Conservation (phyloP, 2,888 invertebrate species). For the Nomada goodeniana region DNA sequence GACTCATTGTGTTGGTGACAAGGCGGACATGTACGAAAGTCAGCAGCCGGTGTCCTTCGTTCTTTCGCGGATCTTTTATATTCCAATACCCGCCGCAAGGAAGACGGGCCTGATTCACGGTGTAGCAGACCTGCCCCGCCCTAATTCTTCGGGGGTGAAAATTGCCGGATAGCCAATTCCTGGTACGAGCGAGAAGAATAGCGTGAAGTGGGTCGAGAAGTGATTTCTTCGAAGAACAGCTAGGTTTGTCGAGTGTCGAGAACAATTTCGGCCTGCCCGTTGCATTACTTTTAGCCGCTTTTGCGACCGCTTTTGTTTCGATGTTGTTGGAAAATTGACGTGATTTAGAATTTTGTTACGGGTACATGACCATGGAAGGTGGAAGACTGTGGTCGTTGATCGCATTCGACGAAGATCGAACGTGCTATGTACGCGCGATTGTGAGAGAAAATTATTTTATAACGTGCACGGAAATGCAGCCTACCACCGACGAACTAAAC, state of each 20-base stretch:
- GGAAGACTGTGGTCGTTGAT: too few relatives aligned
- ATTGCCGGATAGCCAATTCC: slow-evolving; percentile 20
- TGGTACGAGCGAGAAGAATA: neutral
- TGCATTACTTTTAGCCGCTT: neutral
- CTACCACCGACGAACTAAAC: too few relatives aligned
- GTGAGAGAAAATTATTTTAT: too few relatives aligned
- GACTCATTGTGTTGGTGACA: slow-evolving; percentile 80
- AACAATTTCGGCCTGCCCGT: neutral
- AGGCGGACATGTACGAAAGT: slow-evolving; percentile 67
- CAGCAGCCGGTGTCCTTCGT: slow-evolving; percentile 33
- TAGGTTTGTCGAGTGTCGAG: neutral
- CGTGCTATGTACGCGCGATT: too few relatives aligned
- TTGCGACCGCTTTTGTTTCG: neutral
- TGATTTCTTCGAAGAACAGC: neutral
- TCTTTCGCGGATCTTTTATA: slow-evolving; percentile 64
- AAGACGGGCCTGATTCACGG: slow-evolving; percentile 29
- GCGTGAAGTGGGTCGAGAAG: neutral
- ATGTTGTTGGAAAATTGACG: neutral
- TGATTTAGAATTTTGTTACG: neutral
- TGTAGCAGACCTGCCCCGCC: slow-evolving; percentile 62
- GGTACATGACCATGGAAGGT: too few relatives aligned
- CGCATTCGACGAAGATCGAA: too few relatives aligned
- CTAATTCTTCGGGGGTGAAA: slow-evolving; percentile 61
- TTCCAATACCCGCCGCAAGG: slow-evolving; percentile 46
- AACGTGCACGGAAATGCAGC: too few relatives aligned